These are phyloP conservation scores for Dermolepida albohirtum DNA, from an alignment of 2,888 invertebrate species.

Conservation along the genomic window DNA sequence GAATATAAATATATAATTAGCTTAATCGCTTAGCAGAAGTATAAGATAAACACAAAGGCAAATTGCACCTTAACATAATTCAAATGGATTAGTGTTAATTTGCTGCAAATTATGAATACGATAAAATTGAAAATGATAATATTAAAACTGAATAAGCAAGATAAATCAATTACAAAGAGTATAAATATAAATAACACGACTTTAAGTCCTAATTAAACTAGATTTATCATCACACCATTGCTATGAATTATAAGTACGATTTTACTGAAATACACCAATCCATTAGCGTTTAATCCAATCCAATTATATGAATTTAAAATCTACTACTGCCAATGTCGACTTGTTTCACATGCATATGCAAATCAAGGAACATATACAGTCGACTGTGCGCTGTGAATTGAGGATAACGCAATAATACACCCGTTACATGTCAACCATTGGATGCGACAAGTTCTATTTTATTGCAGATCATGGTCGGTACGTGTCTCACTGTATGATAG, in stretches of 20 bases:
- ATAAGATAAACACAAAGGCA: too few relatives aligned
- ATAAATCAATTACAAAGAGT: conserved; percentile 34
- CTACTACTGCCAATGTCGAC: conserved; percentile 5
- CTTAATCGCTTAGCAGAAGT: too few relatives aligned
- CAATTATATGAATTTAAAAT: conserved; percentile 33
- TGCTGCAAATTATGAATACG: conserved; percentile 15
- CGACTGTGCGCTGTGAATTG: background rate
- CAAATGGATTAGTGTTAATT: conserved; percentile 18
- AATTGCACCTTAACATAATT: background rate
- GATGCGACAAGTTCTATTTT: conserved; percentile 34
- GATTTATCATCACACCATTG: conserved; percentile 33
- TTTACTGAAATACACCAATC: conserved; percentile 35
- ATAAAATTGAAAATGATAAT: conserved; percentile 24
- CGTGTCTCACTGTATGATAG: conserved; percentile 11
- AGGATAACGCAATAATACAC: conserved; percentile 7
- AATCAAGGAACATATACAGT: conserved; percentile 2
- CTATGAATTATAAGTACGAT: conserved; percentile 32
- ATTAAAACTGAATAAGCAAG: conserved; percentile 18
- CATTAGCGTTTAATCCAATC: conserved; percentile 37
- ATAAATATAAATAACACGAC: conserved; percentile 35
- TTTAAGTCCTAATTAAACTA: conserved; percentile 32
- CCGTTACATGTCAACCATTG: too few relatives aligned
- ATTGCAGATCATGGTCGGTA: conserved; percentile 18
- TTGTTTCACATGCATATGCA: conserved; percentile 11
- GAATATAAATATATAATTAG: too few relatives aligned